Conservation (phyloP, 2,113 vertebrate genomes). For the Siniperca knerii region DNA sequence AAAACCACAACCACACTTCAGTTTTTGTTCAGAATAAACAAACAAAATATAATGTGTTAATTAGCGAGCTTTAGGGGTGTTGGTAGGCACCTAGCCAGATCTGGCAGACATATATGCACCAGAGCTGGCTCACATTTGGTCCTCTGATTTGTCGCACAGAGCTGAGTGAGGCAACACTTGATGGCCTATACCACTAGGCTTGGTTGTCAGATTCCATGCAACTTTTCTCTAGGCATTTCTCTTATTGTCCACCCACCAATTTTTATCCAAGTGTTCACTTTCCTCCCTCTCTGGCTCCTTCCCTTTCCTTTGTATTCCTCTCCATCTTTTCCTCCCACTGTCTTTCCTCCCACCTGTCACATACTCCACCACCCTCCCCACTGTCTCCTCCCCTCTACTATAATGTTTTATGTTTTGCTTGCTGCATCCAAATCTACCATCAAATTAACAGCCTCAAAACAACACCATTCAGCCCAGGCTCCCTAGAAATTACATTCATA, state of each 20-base stretch:
- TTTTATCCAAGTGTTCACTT: not conserved
- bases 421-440: conserved; percentile 8
- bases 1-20: not conserved
- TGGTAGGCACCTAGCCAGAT: not conserved
- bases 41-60: not conserved
- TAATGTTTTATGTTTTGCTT: not conserved
- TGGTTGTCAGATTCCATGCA: too few species aligned
- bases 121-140: not conserved
- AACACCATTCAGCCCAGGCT: not conserved
- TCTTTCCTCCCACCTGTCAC: not conserved
- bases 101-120: not conserved
- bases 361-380: not conserved
- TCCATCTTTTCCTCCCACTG: not conserved
- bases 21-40: too few species aligned
- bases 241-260: not conserved
- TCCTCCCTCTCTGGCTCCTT: not conserved
- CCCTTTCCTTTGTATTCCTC: not conserved
- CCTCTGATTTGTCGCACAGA: not conserved
- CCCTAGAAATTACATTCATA: not conserved
- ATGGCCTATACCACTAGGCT: too few species aligned
- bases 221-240: not conserved
- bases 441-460: conserved; percentile 5
- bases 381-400: not conserved
- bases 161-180: not conserved
- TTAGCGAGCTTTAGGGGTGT: not conserved